Evolutionary conservation across 2,113 vertebrate genomes (phyloP), one percentile per base, ranked within the genome.

Genomic region (Otis tarda): DNA sequence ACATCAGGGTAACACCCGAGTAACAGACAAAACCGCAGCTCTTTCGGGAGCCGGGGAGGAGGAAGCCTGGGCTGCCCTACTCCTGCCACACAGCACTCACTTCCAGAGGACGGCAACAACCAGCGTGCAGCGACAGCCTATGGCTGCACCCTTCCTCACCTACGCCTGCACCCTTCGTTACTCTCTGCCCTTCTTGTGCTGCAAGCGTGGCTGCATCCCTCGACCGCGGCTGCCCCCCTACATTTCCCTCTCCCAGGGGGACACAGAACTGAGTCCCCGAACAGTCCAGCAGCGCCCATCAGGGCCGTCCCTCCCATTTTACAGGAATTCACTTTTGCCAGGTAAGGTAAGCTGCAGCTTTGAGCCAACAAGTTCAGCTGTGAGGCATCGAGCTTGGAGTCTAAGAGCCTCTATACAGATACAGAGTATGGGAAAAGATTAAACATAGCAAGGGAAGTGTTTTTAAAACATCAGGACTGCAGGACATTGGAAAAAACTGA

Each of bases 1-100:
- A 49, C 56, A 0, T 12, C 24, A 8, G 0, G 19, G 56, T 22
- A 8, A 0, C 3, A 3, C 39, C 0, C 5, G 12, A 45, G 12
- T 10, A 35, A 55, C 16, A 71, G 43, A 5, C 1, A 31, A 39
- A 70, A 47, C 31, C 2, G 4, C 1, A 56, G 37, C n/a, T 68
- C 61, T 28, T 52, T 5, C 7, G 53, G 0, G 0, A 25, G 7
- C 5, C 31, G 24, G 2, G 20, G 10, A 52, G 31, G 35, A 47
- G 22, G 43, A 63, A 59, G 27, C 19, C 63, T 4, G 15, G 31
- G 31, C 31, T 75, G 65, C 15, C 23, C 22, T 61, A 33, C 22
- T 57, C 47, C 47, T 9, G 56, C 18, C 50, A 19, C 13, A 3
- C 17, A 67, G 35, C 20, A 10, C 7, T 33, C 53, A 6, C 12